Conservation (phyloP, 2,888 invertebrate genomes). For the Eupithecia exiguata region DNA sequence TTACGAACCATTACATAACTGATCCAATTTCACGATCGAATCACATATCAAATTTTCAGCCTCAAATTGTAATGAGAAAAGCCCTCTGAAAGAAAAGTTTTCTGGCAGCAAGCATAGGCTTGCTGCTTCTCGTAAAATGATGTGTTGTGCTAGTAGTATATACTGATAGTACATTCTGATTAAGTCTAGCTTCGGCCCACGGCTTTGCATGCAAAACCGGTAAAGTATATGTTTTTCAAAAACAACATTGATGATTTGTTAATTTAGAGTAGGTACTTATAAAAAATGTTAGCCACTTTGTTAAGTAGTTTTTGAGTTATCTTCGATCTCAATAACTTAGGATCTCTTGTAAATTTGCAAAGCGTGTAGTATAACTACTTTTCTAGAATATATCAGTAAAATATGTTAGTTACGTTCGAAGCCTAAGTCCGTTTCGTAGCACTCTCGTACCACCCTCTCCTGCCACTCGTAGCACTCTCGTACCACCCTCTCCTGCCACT, state of each 20-base stretch:
- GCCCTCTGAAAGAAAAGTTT: no score
- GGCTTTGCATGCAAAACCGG: no score
- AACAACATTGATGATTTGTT: no score
- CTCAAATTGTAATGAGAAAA: slow-evolving; percentile 4
- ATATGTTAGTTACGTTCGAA: not conserved
- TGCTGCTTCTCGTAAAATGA: not conserved
- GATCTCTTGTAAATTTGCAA: not conserved
- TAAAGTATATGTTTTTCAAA: no score
- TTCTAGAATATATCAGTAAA: not conserved
- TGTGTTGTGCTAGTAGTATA: not conserved
- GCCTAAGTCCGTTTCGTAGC: not conserved
- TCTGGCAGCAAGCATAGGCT: no score
- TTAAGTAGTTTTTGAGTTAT: not conserved
- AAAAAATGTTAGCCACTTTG: not conserved
- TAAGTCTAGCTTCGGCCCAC: no score
- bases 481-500: no score
- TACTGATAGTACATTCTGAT: no score
- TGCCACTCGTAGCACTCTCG: not conserved
- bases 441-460: not conserved
- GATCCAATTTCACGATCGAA: not conserved
- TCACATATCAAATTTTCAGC: not conserved
- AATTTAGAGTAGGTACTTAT: no score
- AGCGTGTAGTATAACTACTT: not conserved
- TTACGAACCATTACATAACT: not conserved
- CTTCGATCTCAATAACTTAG: not conserved